Conservation (phyloP, 1,140 invertebrate genomes). For the Trichonephila inaurata region DNA sequence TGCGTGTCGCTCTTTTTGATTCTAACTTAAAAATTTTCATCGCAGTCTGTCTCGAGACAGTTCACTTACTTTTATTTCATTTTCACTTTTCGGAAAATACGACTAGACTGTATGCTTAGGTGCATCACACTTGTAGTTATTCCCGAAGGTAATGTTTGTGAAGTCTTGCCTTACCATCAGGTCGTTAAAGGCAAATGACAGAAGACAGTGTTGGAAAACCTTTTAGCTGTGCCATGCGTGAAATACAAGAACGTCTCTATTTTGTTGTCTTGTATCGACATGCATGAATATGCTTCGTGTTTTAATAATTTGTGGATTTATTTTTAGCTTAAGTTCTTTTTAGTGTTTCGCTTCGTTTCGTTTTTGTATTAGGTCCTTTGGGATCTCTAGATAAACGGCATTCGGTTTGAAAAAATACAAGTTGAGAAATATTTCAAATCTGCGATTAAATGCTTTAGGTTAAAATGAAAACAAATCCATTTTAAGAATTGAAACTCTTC, state of each 20-base stretch:
- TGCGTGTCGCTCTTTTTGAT: conserved; percentile 6
- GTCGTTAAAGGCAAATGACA: neutral
- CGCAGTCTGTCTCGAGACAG: neutral
- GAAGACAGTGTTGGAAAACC: neutral
- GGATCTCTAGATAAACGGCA: no score
- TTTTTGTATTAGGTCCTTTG: no score
- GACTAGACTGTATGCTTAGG: neutral
- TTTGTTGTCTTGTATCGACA: neutral
- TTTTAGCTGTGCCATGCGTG: neutral
- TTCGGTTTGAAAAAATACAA: no score
- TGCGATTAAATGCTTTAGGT: no score
- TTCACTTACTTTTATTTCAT: neutral
- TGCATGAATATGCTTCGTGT: neutral
- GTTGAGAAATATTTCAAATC: no score
- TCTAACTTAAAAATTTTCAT: neutral
- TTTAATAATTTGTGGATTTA: neutral
- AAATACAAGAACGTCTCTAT: neutral
- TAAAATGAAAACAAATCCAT: no score
- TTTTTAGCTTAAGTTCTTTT: no score
- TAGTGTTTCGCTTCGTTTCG: no score
- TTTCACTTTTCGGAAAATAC: conserved; percentile 8
- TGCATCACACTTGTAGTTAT: conserved; percentile 10
- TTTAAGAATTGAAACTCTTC: no score
- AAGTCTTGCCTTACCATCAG: neutral
- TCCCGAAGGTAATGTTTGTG: neutral